A percentile compares a stretch with the other conserved stretches of the same genome.
These are phyloP conservation scores for Oxyura jamaicensis DNA, from an alignment of 2,113 vertebrate genomes.

Conservation along the genomic window DNA sequence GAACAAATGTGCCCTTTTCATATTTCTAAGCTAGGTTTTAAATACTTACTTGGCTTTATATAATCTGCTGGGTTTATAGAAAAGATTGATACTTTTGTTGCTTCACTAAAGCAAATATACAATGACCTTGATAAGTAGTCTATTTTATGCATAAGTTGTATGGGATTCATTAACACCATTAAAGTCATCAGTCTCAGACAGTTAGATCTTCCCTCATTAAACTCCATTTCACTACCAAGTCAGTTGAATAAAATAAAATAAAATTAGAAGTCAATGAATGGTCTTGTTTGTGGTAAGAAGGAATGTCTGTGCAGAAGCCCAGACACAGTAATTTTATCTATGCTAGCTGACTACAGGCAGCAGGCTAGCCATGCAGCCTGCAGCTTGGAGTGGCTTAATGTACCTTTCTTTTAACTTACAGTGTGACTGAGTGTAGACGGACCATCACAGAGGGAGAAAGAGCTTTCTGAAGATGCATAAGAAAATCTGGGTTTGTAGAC, in stretches of 20 bases:
- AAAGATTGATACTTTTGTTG: constrained; percentile 9
- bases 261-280: not conserved
- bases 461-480: not conserved
- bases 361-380: not conserved
- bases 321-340: not conserved
- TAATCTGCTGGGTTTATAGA: not conserved
- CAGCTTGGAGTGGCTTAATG: not conserved
- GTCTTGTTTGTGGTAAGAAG: constrained; percentile 7
- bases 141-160: constrained; percentile 7
- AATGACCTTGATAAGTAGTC: constrained; percentile 46
- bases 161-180: constrained; percentile 18
- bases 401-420: not conserved
- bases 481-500: not conserved
- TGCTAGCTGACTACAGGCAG: no score
- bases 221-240: constrained; percentile 11
- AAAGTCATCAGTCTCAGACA: constrained; percentile 30
- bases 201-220: constrained; percentile 55
- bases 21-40: constrained; percentile 2
- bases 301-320: not conserved
- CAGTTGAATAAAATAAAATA: constrained; percentile 13
- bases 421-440: not conserved
- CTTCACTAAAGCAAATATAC: constrained; percentile 34
- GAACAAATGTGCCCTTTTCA: not conserved
- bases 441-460: not conserved
- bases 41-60: constrained; percentile 2